These are phyloP conservation scores for Eurystomus glaucurus DNA, from an alignment of 2,797 vertebrate genomes.

Conservation along the genomic window DNA sequence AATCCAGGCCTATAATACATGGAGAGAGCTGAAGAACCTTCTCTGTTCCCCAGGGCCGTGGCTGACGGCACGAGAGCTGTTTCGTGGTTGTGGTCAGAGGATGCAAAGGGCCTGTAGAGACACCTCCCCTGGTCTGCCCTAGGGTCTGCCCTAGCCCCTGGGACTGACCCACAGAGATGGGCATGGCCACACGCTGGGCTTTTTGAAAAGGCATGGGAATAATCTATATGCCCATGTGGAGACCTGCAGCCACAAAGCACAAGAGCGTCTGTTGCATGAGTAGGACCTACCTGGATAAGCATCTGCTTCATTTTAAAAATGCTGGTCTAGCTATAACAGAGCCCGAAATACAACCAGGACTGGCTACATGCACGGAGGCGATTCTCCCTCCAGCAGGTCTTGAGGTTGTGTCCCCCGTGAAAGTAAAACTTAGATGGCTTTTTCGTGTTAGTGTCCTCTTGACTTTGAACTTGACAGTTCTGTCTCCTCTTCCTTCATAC, in stretches of 20 bases:
- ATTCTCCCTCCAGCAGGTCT: background rate
- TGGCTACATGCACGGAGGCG: background rate
- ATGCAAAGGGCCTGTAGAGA: rapidly evolving
- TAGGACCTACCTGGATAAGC: background rate
- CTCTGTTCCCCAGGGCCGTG: background rate
- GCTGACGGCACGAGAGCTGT: background rate
- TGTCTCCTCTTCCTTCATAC: background rate
- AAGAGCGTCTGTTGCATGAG: background rate
- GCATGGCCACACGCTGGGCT: rapidly evolving
- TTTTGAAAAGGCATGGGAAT: background rate
- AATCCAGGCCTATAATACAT: background rate
- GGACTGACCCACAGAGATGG: background rate
- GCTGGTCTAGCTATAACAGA: background rate
- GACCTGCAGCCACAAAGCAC: background rate
- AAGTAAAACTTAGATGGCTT: background rate
- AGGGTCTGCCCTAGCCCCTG: background rate
- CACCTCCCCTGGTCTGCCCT: background rate
- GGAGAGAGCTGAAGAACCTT: background rate
- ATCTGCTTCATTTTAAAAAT: background rate
- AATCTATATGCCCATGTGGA: background rate
- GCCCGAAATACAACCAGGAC: background rate
- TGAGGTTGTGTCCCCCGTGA: background rate
- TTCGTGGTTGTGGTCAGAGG: background rate
- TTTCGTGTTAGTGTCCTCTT: background rate
- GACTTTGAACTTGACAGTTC: background rate